These are phyloP conservation scores for Brachystomella parvula DNA, from an alignment of 1,140 invertebrate genomes.

Conservation along the genomic window DNA sequence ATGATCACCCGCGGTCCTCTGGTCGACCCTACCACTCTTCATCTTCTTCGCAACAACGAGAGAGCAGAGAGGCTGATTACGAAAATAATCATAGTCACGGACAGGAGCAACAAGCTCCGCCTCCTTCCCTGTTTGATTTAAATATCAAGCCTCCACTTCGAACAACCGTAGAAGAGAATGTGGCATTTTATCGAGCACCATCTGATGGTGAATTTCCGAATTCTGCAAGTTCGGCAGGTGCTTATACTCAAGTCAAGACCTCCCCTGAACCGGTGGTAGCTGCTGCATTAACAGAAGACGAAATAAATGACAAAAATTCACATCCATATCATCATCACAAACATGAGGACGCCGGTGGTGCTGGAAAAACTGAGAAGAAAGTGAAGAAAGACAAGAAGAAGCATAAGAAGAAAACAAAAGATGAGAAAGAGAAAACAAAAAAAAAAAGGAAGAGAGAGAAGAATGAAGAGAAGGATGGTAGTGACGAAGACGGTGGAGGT, in stretches of 20 bases:
- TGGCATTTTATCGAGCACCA: too few relatives aligned
- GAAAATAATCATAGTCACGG: not conserved
- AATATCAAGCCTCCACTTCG: conserved; percentile 17
- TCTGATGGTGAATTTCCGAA: too few relatives aligned
- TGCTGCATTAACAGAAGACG: conserved; percentile 17
- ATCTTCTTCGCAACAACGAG: not conserved
- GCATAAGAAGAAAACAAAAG: conserved; percentile 31
- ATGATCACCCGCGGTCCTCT: conserved; percentile 6
- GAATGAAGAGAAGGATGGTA: conserved; percentile 43
- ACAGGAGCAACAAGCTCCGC: conserved; percentile 3
- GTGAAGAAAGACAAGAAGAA: conserved; percentile 27
- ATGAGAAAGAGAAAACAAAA: conserved; percentile 46
- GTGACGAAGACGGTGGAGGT: conserved; percentile 31
- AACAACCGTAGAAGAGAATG: not conserved
- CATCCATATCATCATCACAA: conserved; percentile 18
- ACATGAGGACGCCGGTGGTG: conserved; percentile 29
- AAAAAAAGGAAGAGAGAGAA: conserved; percentile 42
- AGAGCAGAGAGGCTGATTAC: conserved; percentile 2
- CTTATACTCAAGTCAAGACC: too few relatives aligned
- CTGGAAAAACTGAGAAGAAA: conserved; percentile 43
- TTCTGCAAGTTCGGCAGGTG: too few relatives aligned
- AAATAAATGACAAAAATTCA: not conserved
- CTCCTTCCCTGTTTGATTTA: conserved; percentile 29
- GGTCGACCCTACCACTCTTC: not conserved
- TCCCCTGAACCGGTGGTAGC: too few relatives aligned